phyloP scores from a whole-genome alignment of 1,140 invertebrate genomes.

The Papilio helenus region DNA sequence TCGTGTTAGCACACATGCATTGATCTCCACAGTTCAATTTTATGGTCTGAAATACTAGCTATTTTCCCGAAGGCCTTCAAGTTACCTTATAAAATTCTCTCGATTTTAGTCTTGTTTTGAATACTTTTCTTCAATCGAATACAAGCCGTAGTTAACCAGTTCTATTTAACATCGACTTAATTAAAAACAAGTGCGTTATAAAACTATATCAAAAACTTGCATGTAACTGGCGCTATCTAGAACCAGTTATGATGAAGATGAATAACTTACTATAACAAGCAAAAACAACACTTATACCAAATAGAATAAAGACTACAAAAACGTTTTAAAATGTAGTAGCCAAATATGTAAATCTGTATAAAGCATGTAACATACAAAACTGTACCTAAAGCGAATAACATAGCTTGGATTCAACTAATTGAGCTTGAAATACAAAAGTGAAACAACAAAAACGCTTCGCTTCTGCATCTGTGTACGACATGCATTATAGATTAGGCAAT shows the following conservation, averaged over 20 bases:
- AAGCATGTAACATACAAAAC: neutral
- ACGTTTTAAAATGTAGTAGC: constrained; percentile 20
- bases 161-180: constrained; percentile 43
- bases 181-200: constrained; percentile 43
- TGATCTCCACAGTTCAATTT: too few relatives aligned
- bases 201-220: constrained; percentile 43
- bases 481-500: constrained; percentile 43
- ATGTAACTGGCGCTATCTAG: constrained; percentile 43
- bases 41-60: too few relatives aligned
- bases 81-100: too few relatives aligned
- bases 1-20: too few relatives aligned
- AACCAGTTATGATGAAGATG: constrained; percentile 42
- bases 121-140: too few relatives aligned
- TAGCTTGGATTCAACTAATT: neutral
- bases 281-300: constrained; percentile 14
- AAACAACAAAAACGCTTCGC: neutral
- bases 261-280: constrained; percentile 31
- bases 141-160: constrained; percentile 33
- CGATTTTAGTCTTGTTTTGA: too few relatives aligned
- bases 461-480: neutral
- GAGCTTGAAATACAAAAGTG: too few relatives aligned
- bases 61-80: too few relatives aligned
- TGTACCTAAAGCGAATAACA: neutral
- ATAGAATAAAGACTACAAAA: constrained; percentile 21
- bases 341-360: constrained; percentile 40